phyloP scores from a whole-genome alignment of 2,113 vertebrate genomes.

The Nyctibius bracteatus region DNA sequence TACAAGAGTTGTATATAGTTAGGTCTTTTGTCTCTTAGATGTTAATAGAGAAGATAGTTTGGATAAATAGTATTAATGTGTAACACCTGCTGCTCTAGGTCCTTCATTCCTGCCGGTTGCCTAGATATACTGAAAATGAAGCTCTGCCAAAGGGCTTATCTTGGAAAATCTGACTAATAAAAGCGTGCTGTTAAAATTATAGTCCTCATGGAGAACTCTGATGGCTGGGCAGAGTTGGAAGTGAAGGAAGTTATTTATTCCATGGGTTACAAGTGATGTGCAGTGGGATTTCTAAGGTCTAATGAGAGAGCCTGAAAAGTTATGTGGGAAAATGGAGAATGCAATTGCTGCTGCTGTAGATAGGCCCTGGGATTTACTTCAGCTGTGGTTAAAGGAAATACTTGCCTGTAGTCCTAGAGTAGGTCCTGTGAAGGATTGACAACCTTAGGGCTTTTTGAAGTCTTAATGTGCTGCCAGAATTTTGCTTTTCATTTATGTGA shows the following conservation, averaged over 20 bases:
- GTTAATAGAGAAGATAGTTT: neutral
- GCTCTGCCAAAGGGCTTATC: neutral
- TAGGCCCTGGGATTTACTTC: neutral
- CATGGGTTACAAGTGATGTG: neutral
- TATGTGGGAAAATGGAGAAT: neutral
- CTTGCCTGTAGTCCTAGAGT: neutral
- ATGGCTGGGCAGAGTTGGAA: neutral
- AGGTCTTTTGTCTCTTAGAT: neutral
- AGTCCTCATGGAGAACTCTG: neutral
- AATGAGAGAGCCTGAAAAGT: neutral
- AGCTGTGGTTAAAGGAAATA: neutral
- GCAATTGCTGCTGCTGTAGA: neutral
- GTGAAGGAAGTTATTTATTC: neutral
- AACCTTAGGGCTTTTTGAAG: neutral
- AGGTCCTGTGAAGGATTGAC: neutral
- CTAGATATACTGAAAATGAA: neutral
- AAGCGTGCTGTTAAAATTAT: neutral
- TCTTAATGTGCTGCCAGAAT: neutral
- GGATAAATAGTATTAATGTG: neutral
- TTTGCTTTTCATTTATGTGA: neutral
- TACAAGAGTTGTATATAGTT: neutral
- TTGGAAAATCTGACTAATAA: neutral
- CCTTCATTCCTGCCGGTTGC: neutral
- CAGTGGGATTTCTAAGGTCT: constrained; percentile 8
- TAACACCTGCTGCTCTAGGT: neutral